phyloP scores from a whole-genome alignment of 2,113 vertebrate species.

The Brevimyrus niger region DNA sequence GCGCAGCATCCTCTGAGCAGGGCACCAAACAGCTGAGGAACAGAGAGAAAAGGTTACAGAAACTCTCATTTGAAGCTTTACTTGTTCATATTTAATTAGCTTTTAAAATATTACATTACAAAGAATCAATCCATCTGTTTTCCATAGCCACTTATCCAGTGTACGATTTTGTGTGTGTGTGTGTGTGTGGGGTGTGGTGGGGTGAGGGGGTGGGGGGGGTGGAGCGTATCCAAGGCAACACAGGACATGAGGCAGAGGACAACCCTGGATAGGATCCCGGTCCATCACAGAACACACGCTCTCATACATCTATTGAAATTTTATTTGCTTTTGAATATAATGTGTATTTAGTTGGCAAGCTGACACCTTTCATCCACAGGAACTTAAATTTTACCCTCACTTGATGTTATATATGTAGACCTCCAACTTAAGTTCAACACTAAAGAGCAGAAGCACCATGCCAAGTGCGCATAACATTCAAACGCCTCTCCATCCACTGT shows the following conservation, averaged over 20 bases:
- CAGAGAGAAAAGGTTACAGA: constrained; percentile 25
- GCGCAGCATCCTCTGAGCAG: constrained; percentile 76
- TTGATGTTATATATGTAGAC: background rate
- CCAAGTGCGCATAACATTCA: background rate
- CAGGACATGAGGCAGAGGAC: background rate
- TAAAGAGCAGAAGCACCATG: background rate
- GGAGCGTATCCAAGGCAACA: background rate
- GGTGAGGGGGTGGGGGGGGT: background rate
- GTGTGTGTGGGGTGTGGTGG: background rate
- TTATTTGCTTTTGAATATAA: background rate
- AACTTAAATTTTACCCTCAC: background rate
- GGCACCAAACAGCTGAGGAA: constrained; percentile 71
- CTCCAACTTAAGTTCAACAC: background rate
- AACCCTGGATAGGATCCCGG: background rate
- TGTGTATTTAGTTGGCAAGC: background rate
- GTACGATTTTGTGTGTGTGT: background rate
- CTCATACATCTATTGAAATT: background rate
- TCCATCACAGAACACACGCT: background rate
- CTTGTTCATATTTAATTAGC: background rate
- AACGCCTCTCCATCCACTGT: background rate
- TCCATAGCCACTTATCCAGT: background rate
- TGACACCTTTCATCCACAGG: background rate
- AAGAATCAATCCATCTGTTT: background rate
- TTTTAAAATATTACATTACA: background rate
- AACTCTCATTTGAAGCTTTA: background rate